phyloP scores from a whole-genome alignment of 1,140 invertebrate species.

The Drusus annulatus region DNA sequence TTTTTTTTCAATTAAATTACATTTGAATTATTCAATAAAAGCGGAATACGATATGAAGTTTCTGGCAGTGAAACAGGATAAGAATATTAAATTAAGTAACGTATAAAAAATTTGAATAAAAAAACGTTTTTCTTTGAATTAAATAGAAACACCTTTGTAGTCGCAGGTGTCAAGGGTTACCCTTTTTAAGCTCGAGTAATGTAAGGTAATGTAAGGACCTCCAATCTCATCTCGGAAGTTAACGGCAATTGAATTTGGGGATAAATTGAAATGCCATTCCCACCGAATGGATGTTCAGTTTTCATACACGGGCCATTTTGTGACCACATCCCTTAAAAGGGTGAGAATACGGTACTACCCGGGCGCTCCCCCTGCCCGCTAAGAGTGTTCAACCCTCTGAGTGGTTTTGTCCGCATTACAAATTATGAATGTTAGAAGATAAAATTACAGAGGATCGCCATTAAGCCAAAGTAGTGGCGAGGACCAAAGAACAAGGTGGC shows the following conservation, averaged over 20 bases:
- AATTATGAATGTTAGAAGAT: constrained; percentile 30
- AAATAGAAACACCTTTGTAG: no score
- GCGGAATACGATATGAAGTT: no score
- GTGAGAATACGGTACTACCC: neutral
- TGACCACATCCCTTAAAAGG: constrained; percentile 4
- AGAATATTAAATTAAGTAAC: no score
- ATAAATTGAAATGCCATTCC: constrained; percentile 27
- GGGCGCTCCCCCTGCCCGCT: no score
- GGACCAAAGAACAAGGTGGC: neutral
- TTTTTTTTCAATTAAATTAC: no score
- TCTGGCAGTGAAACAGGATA: no score
- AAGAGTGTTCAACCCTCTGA: neutral
- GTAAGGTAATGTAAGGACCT: neutral
- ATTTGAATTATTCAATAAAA: no score
- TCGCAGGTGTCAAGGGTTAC: no score
- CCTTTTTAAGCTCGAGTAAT: no score
- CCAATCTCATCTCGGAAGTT: neutral
- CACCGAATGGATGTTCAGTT: constrained; percentile 11
- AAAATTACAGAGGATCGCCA: constrained; percentile 4
- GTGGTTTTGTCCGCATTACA: constrained; percentile 31
- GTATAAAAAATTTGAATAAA: no score
- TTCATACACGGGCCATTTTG: constrained; percentile 26
- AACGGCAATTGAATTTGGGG: constrained; percentile 17
- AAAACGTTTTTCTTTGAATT: no score
- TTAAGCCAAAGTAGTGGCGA: constrained; percentile 11